Evolutionary conservation across 1,140 invertebrate genomes (phyloP).

Genomic region (Cardiocondyla obscurior): DNA sequence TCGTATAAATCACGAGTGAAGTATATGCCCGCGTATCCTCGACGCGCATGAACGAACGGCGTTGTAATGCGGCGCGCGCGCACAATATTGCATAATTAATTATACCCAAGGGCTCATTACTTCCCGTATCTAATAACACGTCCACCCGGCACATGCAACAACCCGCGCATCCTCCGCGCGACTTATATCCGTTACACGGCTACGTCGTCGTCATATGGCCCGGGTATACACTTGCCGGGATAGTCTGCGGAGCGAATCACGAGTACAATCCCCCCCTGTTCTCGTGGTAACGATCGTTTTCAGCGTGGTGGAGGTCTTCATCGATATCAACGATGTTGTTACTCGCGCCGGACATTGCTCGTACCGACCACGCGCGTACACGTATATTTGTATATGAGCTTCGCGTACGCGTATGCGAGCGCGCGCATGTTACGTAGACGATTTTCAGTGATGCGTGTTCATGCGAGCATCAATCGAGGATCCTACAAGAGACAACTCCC

Average conservation of each 20-base stretch:
- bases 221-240: constrained; percentile 14
- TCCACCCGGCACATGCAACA: constrained; percentile 27
- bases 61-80: neutral
- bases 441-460: constrained; percentile 51
- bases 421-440: neutral
- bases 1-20: constrained; percentile 6
- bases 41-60: neutral
- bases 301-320: neutral
- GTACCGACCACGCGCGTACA: neutral
- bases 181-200: constrained; percentile 69
- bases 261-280: neutral
- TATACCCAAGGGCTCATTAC: constrained; percentile 43
- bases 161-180: constrained; percentile 40
- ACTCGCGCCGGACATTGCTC: constrained; percentile 26
- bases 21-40: neutral
- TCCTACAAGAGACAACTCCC: constrained; percentile 23
- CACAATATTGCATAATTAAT: constrained; percentile 37
- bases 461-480: constrained; percentile 35
- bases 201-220: constrained; percentile 3
- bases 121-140: constrained; percentile 42
- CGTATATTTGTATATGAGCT: neutral
- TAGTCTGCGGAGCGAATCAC: constrained; percentile 1
- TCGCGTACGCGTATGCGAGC: neutral
- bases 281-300: neutral
- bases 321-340: constrained; percentile 41